These are phyloP conservation scores for Pandion haliaetus DNA, from an alignment of 2,113 vertebrate genomes.

Conservation along the genomic window DNA sequence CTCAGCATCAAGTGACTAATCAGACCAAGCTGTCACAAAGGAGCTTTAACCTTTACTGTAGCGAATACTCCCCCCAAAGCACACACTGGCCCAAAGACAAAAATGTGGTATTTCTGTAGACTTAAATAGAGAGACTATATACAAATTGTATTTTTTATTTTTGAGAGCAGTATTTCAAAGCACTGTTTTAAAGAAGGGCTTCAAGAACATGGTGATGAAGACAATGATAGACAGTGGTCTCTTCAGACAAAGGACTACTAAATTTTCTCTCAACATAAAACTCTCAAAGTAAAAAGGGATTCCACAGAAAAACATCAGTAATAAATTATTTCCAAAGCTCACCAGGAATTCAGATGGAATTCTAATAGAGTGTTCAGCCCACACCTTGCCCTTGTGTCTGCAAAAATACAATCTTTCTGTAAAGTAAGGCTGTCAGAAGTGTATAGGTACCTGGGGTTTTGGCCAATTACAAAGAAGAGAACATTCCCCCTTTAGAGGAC, in stretches of 20 bases:
- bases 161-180: neutral
- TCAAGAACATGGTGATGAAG: neutral
- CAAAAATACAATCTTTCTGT: neutral
- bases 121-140: neutral
- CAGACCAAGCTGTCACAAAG: neutral
- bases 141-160: neutral
- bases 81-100: neutral
- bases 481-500: neutral
- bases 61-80: neutral
- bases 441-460: neutral
- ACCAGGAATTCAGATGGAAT: neutral
- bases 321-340: neutral
- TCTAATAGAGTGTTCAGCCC: neutral
- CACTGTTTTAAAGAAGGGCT: neutral
- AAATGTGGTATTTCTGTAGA: neutral
- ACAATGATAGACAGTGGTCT: fast-evolving
- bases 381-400: neutral
- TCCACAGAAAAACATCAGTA: neutral
- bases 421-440: neutral
- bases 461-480: neutral
- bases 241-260: neutral
- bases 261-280: neutral
- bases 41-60: neutral
- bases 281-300: neutral
- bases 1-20: neutral